Base-by-base conservation (phyloP, 2,888 invertebrate genomes). In the Chouioia cunea region DNA sequence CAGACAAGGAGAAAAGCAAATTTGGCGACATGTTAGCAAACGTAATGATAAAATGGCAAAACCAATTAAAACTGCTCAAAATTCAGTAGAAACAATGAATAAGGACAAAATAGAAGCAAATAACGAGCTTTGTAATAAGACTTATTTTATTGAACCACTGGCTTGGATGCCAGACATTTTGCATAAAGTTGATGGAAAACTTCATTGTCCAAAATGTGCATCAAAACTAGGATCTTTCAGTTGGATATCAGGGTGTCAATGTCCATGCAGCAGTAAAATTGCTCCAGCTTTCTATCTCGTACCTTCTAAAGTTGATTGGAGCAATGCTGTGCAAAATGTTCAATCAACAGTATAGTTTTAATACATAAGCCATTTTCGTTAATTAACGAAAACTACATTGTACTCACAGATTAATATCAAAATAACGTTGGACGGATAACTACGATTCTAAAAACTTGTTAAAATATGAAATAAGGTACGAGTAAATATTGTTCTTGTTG, bases 251-350 rank as follows among this genome's bases (percentile, higher is more conserved):
- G 94, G 95, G 65, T 95, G 94, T 79, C 92, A 93, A 78, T 97
- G 97, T 84, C 95, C 95, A 0, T 97, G 97, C 85, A 96, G 96
- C 0, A 91, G 92, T 74, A 94, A 94, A 86, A 93, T 96, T 71
- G 93, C 95, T 15, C 96, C 96, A 0, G 95, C 95, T 23, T 97
- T 97, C 88, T 97, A 97, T 86, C 88, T 97, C 77, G 93, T 94
- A 79, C 95, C 94, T 48, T 94, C 94, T 53, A 96, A 95, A 87
- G 94, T 97, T 73, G 97, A 97, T 86, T 92, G 93, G 88, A 93
- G 94, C 71, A 95, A 93, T 84, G 92, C 93, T 64, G 94, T 95
- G 63, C 94, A 95, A 84, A 96, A 95, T 84, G 92, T 96, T 70
- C 94, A 95, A 86, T 89, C 91, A 70, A 94, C 93, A n/a, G 89